phyloP scores from a whole-genome alignment of 2,797 vertebrate species.

The Diceros bicornis region DNA sequence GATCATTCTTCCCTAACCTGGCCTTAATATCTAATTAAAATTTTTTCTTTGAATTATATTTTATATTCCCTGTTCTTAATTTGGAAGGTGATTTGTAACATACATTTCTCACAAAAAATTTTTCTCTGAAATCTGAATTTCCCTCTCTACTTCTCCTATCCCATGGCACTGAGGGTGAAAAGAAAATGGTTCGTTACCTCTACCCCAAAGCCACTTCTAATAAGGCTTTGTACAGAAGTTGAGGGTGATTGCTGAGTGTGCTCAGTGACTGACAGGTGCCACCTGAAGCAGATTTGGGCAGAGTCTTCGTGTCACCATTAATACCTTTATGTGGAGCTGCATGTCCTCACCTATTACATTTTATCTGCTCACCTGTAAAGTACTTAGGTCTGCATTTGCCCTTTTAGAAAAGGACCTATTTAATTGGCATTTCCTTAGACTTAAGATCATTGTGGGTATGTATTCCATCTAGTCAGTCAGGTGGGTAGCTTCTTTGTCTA shows the following conservation, averaged over 20 bases:
- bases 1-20: not conserved
- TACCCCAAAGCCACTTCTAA: not conserved
- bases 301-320: not conserved
- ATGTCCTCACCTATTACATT: not conserved
- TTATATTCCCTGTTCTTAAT: not conserved
- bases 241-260: not conserved
- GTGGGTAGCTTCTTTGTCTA: constrained; percentile 38
- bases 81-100: not conserved
- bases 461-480: not conserved
- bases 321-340: accelerated
- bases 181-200: not conserved
- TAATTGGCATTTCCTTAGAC: not conserved
- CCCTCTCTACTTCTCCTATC: not conserved
- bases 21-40: not conserved
- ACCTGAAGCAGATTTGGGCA: not conserved
- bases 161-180: not conserved
- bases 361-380: not conserved
- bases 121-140: not conserved
- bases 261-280: not conserved
- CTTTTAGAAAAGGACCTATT: not conserved
- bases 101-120: not conserved
- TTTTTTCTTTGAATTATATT: not conserved
- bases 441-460: constrained; percentile 41
- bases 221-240: not conserved
- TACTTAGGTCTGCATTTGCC: not conserved